Base-by-base conservation (phyloP, 53 echinoderm and acorn worm species). In the Paracentrotus lividus region DNA sequence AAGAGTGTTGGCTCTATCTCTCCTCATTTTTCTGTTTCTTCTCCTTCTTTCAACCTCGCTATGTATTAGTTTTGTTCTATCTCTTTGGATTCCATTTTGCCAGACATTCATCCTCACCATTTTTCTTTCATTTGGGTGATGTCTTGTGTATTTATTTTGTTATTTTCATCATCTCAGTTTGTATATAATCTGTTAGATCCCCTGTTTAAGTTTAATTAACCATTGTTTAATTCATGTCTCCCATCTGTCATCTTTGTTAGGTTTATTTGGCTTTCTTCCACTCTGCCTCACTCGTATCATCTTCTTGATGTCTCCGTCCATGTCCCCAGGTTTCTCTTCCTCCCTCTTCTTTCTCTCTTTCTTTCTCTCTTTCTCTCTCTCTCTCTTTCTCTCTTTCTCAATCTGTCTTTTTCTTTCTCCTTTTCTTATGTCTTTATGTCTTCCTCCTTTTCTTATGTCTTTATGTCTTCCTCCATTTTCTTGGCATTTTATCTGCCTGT, bases 171-270 rank as follows among this genome's bases (percentile, higher is more conserved):
- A 81, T 81, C 81, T 47, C 24, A n/a, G 24, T 45, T 45, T n/a
- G n/a, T n/a, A n/a, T 81, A 81, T n/a, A 10, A 81, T 81, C 47
- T n/a, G 21, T 81, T 47, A 47, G 45, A 81, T 81, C 81, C 81
- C 44, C 44, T 81, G 81, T 81, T 81, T 81, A 47, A 45, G 26
- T 23, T 87, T 87, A 87, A 57, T 55, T 87, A 56, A 23, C 87
- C 40, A 56, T 87, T 87, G 55, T 85, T 85, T 49, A 51, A 54
- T 55, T 87, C 57, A 18, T 87, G 87, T 87, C 87, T 56, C 27
- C 5, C 36, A 87, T 54, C 57, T 87, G 54, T 57, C 87, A 81
- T 49, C 81, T 81, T 81, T 12, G 7, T 81, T 18, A 13, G 44
- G 81, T 81, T n/a, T 45, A 81, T 81, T 81, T 44, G 47, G 26